Percentiles rank a stretch among this genome's conserved stretches.
Conservation (phyloP, 2,797 vertebrate species). For the Anomalospiza imberbis region DNA sequence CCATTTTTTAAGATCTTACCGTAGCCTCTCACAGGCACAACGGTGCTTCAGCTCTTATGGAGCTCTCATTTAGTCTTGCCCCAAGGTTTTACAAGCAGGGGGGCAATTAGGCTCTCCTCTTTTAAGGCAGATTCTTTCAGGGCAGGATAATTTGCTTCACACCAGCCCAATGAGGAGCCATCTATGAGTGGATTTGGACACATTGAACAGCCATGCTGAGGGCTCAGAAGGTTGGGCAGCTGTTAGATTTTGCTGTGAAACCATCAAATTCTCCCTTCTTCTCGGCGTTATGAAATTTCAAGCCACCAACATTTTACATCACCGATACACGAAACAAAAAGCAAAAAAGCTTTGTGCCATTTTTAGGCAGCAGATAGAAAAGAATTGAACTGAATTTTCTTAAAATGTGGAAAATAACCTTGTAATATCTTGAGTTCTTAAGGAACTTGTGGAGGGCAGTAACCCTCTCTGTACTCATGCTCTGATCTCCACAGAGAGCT, state of each 20-base stretch:
- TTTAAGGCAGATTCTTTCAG: background rate
- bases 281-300: background rate
- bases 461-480: too few species aligned
- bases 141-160: background rate
- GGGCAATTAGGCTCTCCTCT: background rate
- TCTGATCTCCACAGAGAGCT: background rate
- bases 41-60: background rate
- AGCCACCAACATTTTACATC: background rate
- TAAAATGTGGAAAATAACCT: background rate
- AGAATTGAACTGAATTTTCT: background rate
- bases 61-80: background rate
- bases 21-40: background rate
- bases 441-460: background rate
- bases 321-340: background rate
- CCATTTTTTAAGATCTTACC: background rate
- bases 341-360: background rate
- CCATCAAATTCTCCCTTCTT: background rate
- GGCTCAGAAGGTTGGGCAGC: background rate
- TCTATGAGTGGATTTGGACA: background rate
- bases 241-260: background rate
- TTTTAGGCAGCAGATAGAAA: background rate
- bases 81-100: background rate
- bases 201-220: background rate
- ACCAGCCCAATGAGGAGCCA: background rate
- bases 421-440: background rate